Evolutionary conservation across 2,797 vertebrate species (phyloP).

Genomic region (Rhynchotus rufescens): DNA sequence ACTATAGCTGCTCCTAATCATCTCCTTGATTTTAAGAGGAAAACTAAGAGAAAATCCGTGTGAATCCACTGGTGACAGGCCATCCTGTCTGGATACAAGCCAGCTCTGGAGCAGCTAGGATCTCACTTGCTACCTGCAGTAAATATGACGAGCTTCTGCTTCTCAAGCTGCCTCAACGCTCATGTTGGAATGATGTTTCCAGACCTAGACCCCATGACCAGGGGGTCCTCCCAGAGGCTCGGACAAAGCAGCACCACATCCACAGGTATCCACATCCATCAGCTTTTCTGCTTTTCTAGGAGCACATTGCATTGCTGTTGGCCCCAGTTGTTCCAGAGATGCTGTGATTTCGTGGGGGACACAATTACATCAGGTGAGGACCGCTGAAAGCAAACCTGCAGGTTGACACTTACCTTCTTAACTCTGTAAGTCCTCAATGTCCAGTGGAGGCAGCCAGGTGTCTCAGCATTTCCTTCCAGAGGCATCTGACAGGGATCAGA

Average conservation of each 20-base stretch:
- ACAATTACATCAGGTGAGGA: not conserved
- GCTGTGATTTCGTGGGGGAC: not conserved
- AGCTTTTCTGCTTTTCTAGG: not conserved
- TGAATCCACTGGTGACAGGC: not conserved
- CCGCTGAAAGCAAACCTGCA: not conserved
- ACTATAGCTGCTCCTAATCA: not conserved
- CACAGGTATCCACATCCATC: not conserved
- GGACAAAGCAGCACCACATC: not conserved
- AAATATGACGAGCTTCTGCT: not conserved
- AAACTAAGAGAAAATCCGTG: not conserved
- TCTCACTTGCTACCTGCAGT: fast-evolving
- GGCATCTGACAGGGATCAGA: fast-evolving
- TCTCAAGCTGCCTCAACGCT: not conserved
- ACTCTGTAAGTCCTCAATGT: not conserved
- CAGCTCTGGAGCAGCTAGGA: not conserved
- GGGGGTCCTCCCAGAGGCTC: not conserved
- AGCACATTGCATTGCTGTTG: fast-evolving
- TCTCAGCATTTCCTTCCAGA: not conserved
- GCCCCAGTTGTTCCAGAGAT: not conserved
- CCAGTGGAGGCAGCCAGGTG: not conserved
- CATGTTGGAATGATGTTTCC: fast-evolving
- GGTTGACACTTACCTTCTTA: not conserved
- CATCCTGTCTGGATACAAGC: not conserved
- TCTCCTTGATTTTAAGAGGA: not conserved
- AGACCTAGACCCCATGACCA: not conserved